Percentiles rank a stretch among this genome's conserved stretches.
These are phyloP conservation scores for Ammodytes dubius DNA, from an alignment of 2,113 vertebrate species.

Conservation along the genomic window DNA sequence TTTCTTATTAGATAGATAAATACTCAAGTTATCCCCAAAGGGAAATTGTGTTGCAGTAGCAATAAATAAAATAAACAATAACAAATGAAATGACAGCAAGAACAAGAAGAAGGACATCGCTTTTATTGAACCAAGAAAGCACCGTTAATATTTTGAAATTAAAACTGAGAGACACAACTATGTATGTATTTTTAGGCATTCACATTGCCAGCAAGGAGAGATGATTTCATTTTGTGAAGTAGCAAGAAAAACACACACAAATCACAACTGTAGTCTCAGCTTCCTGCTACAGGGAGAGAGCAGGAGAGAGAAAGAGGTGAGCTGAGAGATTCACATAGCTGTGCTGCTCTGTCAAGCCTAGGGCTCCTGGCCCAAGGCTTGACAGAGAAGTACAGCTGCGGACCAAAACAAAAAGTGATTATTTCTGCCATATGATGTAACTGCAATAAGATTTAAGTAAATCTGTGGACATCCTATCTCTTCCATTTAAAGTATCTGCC, in stretches of 20 bases:
- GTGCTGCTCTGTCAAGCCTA: constrained; percentile 44
- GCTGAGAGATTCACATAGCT: constrained; percentile 40
- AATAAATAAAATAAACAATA: not conserved
- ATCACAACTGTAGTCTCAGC: constrained; percentile 30
- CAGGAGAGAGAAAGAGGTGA: constrained; percentile 22
- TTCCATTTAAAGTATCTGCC: constrained; percentile 20
- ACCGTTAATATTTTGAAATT: not conserved
- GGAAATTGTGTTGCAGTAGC: no score
- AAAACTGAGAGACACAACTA: not conserved
- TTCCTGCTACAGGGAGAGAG: constrained; percentile 22
- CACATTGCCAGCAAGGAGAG: not conserved
- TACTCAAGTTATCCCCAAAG: no score
- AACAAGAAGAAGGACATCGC: not conserved
- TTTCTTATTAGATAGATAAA: not conserved
- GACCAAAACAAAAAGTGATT: constrained; percentile 51
- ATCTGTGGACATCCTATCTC: constrained; percentile 8
- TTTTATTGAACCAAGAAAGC: not conserved
- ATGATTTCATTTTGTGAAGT: constrained; percentile 28
- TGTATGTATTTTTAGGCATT: constrained; percentile 7
- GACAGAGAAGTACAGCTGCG: constrained; percentile 7
- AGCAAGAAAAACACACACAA: constrained; percentile 14
- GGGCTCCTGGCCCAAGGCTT: constrained; percentile 20
- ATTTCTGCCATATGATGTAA: constrained; percentile 16
- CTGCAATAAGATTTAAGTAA: constrained; percentile 27
- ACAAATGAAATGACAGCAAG: not conserved